A percentile compares a stretch with the other conserved stretches of the same genome.
phyloP scores from a whole-genome alignment of 2,797 vertebrate species.

The Melanotaenia maccullochi region DNA sequence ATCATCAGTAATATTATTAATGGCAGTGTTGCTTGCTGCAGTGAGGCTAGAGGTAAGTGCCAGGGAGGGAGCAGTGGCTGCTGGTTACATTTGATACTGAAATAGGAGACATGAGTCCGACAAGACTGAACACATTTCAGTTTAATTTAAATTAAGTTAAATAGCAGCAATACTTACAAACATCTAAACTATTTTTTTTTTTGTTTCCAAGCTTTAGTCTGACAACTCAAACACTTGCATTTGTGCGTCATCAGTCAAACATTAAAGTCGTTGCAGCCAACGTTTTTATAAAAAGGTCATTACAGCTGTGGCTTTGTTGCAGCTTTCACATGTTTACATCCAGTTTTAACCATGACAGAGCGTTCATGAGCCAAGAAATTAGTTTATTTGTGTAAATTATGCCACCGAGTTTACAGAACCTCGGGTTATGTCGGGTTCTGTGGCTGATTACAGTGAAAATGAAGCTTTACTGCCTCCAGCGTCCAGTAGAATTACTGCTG shows the following conservation, averaged over 20 bases:
- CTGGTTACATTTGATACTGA: conserved; percentile 34
- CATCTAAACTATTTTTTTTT: neutral
- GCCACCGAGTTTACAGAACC: neutral
- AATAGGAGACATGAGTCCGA: conserved; percentile 28
- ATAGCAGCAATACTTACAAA: neutral
- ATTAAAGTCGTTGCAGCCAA: neutral
- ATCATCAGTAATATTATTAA: conserved; percentile 53
- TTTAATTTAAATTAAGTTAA: neutral
- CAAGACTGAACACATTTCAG: neutral
- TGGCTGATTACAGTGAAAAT: neutral
- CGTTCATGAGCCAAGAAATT: conserved; percentile 8
- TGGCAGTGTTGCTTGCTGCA: conserved; percentile 22
- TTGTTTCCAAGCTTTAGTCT: neutral
- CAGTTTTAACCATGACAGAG: neutral
- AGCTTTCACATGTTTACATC: neutral
- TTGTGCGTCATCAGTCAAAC: neutral
- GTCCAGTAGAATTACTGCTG: neutral
- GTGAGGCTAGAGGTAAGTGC: conserved; percentile 10
- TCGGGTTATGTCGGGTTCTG: neutral
- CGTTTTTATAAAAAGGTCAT: neutral
- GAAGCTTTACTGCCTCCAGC: neutral
- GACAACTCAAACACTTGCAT: neutral
- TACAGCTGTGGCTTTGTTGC: neutral
- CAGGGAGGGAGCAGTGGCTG: conserved; percentile 11
- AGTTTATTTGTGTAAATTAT: conserved; percentile 23